phyloP scores from a whole-genome alignment of 2,113 vertebrate genomes.

The Phalacrocorax carbo region DNA sequence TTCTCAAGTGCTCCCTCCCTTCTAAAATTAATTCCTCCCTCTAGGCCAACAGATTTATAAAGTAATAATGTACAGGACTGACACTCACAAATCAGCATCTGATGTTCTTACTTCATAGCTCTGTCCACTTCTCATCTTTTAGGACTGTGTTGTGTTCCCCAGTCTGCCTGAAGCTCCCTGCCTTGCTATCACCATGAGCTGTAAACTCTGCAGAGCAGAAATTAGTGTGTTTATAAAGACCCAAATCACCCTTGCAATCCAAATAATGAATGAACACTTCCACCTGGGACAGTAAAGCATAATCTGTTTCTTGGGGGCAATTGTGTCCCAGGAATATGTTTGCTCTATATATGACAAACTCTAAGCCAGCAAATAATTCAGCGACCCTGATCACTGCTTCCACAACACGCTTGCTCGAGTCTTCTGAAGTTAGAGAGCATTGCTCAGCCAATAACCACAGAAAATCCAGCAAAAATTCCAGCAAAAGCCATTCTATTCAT shows the following conservation, averaged over 20 bases:
- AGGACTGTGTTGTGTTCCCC: not conserved
- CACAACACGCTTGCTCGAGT: slow-evolving; percentile 2
- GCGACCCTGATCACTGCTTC: slow-evolving; percentile 5
- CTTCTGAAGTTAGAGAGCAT: slow-evolving; percentile 9
- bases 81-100: not conserved
- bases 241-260: not conserved
- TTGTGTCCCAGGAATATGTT: not conserved
- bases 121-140: not conserved
- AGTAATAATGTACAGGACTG: not conserved
- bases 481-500: slow-evolving; percentile 50
- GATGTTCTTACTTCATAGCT: not conserved
- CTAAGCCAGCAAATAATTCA: slow-evolving; percentile 1
- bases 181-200: not conserved
- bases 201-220: slow-evolving; percentile 5
- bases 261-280: slow-evolving; percentile 23
- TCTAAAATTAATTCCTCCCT: not conserved
- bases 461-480: slow-evolving; percentile 48
- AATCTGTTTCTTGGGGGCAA: not conserved
- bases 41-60: not conserved
- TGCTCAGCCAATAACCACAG: slow-evolving; percentile 58
- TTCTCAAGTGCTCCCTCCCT: not conserved
- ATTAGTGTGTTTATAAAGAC: not conserved
- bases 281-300: not conserved
- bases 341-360: not conserved
- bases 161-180: not conserved